These are phyloP conservation scores for Trachops cirrhosus DNA, from an alignment of 2,797 vertebrate genomes.

Conservation along the genomic window DNA sequence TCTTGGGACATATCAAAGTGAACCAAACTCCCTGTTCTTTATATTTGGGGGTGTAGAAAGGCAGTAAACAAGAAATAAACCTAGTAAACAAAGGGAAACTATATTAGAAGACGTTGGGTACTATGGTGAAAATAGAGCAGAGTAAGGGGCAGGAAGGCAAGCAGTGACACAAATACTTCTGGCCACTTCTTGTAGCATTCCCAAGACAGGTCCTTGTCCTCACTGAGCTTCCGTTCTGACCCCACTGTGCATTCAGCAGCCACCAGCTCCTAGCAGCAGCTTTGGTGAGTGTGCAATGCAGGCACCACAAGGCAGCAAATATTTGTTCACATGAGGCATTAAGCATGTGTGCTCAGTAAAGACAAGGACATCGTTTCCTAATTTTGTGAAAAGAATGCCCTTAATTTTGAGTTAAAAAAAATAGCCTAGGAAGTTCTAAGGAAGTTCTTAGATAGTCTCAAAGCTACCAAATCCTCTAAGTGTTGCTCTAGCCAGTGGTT, in stretches of 20 bases:
- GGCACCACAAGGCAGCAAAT: not conserved
- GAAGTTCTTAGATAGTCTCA: not conserved
- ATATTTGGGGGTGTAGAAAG: not conserved
- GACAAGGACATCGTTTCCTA: not conserved
- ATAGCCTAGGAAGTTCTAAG: not conserved
- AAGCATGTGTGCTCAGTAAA: not conserved
- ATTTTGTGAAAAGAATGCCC: not conserved
- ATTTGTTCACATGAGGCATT: not conserved
- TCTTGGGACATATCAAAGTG: not conserved
- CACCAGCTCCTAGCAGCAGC: not conserved
- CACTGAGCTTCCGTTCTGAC: not conserved
- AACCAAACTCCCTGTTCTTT: not conserved
- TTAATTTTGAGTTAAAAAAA: not conserved
- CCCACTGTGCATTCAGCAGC: not conserved
- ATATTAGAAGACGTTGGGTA: not conserved
- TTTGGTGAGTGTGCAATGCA: not conserved
- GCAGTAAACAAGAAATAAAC: not conserved
- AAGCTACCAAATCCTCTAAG: not conserved
- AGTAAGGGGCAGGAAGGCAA: not conserved
- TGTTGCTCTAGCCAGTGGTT: not conserved
- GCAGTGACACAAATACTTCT: not conserved
- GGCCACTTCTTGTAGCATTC: not conserved
- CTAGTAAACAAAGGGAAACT: not conserved
- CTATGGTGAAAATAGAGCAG: not conserved
- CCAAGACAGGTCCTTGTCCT: not conserved